These are phyloP conservation scores for Trachelipus rathkii DNA, from an alignment of 1,140 invertebrate genomes.

Conservation along the genomic window DNA sequence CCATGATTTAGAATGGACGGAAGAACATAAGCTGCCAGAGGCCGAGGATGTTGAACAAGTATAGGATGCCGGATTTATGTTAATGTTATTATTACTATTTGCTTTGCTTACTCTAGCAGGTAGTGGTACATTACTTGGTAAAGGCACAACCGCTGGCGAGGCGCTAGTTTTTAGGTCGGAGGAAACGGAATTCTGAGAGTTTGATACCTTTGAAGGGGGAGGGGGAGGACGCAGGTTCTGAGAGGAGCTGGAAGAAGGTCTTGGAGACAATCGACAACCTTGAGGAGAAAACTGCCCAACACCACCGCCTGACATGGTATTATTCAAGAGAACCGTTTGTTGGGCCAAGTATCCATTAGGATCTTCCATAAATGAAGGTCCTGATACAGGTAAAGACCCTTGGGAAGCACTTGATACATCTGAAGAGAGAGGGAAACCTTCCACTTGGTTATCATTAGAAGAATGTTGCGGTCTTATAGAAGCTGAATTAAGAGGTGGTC, in stretches of 20 bases:
- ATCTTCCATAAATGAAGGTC: constrained; percentile 77
- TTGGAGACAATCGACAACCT: constrained; percentile 54
- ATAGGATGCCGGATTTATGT: constrained; percentile 2
- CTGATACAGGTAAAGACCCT: constrained; percentile 45
- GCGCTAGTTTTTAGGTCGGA: constrained; percentile 24
- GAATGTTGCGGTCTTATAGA: neutral
- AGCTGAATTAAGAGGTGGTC: constrained; percentile 30
- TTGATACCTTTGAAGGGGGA: constrained; percentile 20
- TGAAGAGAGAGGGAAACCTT: constrained; percentile 17
- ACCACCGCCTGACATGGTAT: constrained; percentile 64
- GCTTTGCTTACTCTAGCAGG: constrained; percentile 41
- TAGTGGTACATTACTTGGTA: constrained; percentile 52
- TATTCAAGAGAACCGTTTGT: constrained; percentile 76
- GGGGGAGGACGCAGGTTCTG: constrained; percentile 34
- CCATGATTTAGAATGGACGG: constrained; percentile 24
- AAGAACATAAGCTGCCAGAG: constrained; percentile 25
- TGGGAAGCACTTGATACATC: neutral
- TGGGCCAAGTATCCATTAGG: constrained; percentile 81
- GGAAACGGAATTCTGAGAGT: constrained; percentile 18
- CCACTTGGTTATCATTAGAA: constrained; percentile 11
- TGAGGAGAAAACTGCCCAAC: constrained; percentile 44
- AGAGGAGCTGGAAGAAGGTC: constrained; percentile 23
- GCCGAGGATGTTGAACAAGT: constrained; percentile 32
- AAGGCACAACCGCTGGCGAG: constrained; percentile 50
- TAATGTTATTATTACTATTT: constrained; percentile 29